Base-by-base conservation (phyloP, 2,888 invertebrate species). In the Gisinianus flammeolus region DNA sequence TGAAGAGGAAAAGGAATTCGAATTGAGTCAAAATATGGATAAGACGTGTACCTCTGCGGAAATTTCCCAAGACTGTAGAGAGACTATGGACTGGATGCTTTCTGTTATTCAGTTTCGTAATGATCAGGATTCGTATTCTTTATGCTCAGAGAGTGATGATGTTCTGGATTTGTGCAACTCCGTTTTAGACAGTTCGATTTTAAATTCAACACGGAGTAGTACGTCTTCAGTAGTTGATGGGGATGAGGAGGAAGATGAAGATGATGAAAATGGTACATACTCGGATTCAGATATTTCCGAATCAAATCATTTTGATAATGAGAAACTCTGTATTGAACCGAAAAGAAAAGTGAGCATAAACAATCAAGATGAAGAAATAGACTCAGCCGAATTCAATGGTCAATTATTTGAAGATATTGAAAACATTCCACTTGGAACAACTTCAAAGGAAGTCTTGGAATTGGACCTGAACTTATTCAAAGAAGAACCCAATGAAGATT, bases 11-110 rank as follows among this genome's bases (percentile, higher is more conserved):
- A 24, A 62, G 16, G 12, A 58, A 24, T 2, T 24, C 1, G 22
- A 58, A n/a, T 22, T 62, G 10, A 62, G 28, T 62, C 24, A 62
- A 22, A 28, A 62, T 28, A 26, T 5, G 24, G 28, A 16, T 28
- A 26, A 62, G 24, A 62, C 10, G 4, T 24, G 6, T 62, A 70
- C 62, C 10, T 19, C 54, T 16, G 28, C 10, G 16, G 52, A 67
- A 76, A 76, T 76, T 54, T 24, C 66, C 28, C 24, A 44, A 22
- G 79, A 75, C 19, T 33, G 68, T 22, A 67, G 62, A 54, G 75
- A 79, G 16, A 56, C 75, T 8, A 28, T 79, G 22, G 70, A 71
- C 6, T 79, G 79, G 79, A 62, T 79, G 58, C 12, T 71, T 16
- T 58, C 64, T 16, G 44, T 68, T 16, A 31, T 79, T 62, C 68